Evolutionary conservation across 2,888 invertebrate genomes (phyloP).

Genomic region (Caenorhabditis afra): DNA sequence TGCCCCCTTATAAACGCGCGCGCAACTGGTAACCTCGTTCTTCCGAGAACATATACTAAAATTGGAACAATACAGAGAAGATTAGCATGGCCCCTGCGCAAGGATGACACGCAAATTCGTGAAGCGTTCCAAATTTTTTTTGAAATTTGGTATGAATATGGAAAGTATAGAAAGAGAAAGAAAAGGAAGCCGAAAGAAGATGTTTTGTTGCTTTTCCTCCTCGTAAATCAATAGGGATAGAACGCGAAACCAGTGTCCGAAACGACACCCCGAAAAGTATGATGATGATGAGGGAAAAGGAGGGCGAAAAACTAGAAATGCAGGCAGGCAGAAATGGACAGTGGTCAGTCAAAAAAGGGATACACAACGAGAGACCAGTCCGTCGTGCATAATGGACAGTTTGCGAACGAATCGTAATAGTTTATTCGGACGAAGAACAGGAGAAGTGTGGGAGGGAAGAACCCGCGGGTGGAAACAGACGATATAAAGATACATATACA

Average conservation of each 20-base stretch:
- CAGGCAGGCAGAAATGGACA: conserved; percentile 54
- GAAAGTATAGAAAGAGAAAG: too few species aligned
- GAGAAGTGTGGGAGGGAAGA: conserved; percentile 7
- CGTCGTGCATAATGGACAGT: conserved; percentile 55
- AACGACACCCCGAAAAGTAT: conserved; percentile 42
- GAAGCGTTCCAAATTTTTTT: conserved; percentile 87
- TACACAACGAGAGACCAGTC: conserved; percentile 31
- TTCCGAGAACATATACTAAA: conserved; percentile 3
- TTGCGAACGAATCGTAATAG: conserved; percentile 54
- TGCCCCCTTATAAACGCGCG: not conserved
- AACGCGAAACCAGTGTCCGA: conserved; percentile 31
- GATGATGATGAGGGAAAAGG: conserved; percentile 32
- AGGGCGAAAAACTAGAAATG: conserved; percentile 36
- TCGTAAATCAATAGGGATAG: conserved; percentile 13
- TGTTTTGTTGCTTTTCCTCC: too few species aligned
- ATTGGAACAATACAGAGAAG: conserved; percentile 16
- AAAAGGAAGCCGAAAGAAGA: not conserved
- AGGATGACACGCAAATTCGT: conserved; percentile 94
- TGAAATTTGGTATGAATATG: not conserved
- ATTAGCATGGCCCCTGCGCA: conserved; percentile 89
- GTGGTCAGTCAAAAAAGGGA: conserved; percentile 49
- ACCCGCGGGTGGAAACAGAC: conserved; percentile 38
- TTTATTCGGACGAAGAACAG: conserved; percentile 34
- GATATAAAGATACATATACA: conserved; percentile 54
- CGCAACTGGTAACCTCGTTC: not conserved